These are phyloP conservation scores for Sisor rabdophorus DNA, from an alignment of 2,113 vertebrate species.

Conservation along the genomic window DNA sequence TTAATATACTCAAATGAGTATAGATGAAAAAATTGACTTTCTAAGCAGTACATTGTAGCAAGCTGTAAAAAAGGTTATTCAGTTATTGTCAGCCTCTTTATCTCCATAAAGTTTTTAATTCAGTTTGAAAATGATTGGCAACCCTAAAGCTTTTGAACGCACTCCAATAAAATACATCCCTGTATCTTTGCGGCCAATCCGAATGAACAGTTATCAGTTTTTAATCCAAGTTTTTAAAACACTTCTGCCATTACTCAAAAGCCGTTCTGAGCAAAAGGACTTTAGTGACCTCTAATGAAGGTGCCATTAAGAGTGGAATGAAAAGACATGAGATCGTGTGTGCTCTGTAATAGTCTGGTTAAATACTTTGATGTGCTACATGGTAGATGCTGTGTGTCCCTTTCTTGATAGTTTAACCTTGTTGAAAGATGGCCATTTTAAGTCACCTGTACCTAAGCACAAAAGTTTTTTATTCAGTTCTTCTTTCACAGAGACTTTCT, in stretches of 20 bases:
- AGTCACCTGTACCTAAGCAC: conserved; percentile 37
- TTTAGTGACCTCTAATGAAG: conserved; percentile 41
- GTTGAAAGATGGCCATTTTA: conserved; percentile 38
- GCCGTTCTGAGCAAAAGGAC: conserved; percentile 25
- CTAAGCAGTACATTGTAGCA: not conserved
- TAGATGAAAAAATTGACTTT: not conserved
- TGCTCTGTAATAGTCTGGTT: conserved; percentile 46
- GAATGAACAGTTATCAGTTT: conserved; percentile 18
- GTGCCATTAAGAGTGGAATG: conserved; percentile 40
- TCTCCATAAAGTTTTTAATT: not conserved
- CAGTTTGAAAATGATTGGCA: conserved; percentile 16
- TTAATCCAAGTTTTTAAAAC: conserved; percentile 18
- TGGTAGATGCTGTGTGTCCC: conserved; percentile 41
- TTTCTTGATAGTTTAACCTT: conserved; percentile 48
- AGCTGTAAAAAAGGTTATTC: not conserved
- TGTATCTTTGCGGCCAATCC: not conserved
- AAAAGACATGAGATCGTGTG: conserved; percentile 34
- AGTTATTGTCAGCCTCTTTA: conserved; percentile 20
- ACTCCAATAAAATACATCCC: not conserved
- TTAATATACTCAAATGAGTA: not conserved
- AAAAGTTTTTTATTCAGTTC: not conserved
- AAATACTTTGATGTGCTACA: conserved; percentile 38
- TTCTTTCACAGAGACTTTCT: conserved; percentile 22
- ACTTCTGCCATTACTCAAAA: conserved; percentile 34
- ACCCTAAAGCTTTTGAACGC: not conserved